Evolutionary conservation across 2,888 invertebrate species (phyloP).

Genomic region (Bembecia ichneumoniformis): DNA sequence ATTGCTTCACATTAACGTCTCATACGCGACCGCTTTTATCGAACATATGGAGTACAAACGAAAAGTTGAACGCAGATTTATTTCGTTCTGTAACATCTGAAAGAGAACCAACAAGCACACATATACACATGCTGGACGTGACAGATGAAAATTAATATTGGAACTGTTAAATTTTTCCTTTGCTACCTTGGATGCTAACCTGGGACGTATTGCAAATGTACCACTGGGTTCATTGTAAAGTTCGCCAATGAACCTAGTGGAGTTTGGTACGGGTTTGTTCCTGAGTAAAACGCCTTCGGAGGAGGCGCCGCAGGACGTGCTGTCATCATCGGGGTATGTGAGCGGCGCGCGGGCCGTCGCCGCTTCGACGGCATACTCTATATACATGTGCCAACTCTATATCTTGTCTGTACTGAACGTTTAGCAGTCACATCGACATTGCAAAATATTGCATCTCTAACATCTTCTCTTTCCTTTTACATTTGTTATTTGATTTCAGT

Average conservation of each 20-base stretch:
- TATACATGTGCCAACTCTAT: constrained; percentile 43
- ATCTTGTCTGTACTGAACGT: constrained; percentile 33
- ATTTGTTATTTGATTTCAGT: too few relatives aligned
- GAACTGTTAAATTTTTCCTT: constrained; percentile 50
- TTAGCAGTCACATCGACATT: constrained; percentile 21
- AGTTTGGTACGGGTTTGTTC: constrained; percentile 95
- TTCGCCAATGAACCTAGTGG: constrained; percentile 95
- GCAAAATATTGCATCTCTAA: constrained; percentile 3
- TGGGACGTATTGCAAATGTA: constrained; percentile 30
- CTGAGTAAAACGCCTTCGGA: constrained; percentile 93
- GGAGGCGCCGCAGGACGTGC: constrained; percentile 82
- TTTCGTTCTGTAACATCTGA: too few relatives aligned
- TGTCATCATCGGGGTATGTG: constrained; percentile 76
- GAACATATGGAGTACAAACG: too few relatives aligned
- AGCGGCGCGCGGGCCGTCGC: constrained; percentile 36
- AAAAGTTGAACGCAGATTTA: too few relatives aligned
- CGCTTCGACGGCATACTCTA: constrained; percentile 22
- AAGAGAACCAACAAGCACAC: constrained; percentile 13
- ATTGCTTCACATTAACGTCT: background rate
- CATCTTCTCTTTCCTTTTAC: background rate
- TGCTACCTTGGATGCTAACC: constrained; percentile 66
- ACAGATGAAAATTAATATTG: constrained; percentile 36
- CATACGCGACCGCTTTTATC: too few relatives aligned
- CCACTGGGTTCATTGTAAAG: constrained; percentile 67
- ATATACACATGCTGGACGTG: constrained; percentile 32